phyloP scores from a whole-genome alignment of 2,888 invertebrate genomes.

The Alitta virens region DNA sequence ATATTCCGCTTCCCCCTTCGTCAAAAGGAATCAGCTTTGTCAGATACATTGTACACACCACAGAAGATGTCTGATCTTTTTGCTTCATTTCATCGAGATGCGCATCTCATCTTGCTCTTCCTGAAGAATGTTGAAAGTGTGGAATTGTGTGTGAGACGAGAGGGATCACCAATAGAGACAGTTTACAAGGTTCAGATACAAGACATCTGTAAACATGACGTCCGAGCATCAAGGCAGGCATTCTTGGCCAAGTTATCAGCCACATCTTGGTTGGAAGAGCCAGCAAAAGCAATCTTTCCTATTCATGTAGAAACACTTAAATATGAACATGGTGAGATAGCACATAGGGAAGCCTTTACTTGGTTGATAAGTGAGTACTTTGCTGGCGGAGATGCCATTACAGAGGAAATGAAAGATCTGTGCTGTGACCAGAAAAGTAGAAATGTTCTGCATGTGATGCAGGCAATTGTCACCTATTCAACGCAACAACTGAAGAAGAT shows the following conservation, averaged over 20 bases:
- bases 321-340: not conserved
- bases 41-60: slow-evolving; percentile 34
- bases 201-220: slow-evolving; percentile 1
- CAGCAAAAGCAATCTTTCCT: slow-evolving; percentile 1
- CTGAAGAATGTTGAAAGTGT: slow-evolving; percentile 39
- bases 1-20: slow-evolving; percentile 50
- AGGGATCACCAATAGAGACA: not conserved
- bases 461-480: slow-evolving; percentile 25
- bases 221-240: slow-evolving; percentile 1
- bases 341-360: not conserved
- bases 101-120: slow-evolving; percentile 39
- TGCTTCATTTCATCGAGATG: slow-evolving; percentile 35
- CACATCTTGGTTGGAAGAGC: slow-evolving; percentile 4
- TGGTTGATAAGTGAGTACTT: slow-evolving; percentile 23
- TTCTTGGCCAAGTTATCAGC: not conserved
- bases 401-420: no score
- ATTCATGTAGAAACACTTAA: slow-evolving; percentile 9
- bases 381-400: slow-evolving; percentile 17
- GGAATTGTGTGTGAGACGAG: slow-evolving; percentile 25
- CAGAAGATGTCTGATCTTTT: slow-evolving; percentile 36
- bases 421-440: no score
- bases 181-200: slow-evolving; percentile 12
- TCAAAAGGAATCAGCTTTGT: slow-evolving; percentile 34
- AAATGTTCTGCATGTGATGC: slow-evolving; percentile 27
- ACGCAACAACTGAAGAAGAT: slow-evolving; percentile 7